Conservation (phyloP, 23 tunicate species). For the Ascidia mentula region DNA sequence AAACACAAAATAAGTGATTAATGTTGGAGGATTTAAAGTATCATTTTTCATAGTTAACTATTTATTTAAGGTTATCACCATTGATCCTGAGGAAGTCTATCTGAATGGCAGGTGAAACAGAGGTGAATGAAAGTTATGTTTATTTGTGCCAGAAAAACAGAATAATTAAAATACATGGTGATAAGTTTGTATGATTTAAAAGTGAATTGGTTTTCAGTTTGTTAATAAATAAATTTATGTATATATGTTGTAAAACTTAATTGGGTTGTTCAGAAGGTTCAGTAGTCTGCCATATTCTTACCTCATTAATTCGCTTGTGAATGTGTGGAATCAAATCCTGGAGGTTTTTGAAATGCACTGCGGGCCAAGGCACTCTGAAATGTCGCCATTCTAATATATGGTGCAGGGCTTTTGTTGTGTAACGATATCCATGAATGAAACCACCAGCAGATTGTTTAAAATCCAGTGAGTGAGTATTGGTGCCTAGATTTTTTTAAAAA, state of each 20-base stretch:
- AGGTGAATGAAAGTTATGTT: too few relatives aligned
- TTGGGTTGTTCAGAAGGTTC: too few relatives aligned
- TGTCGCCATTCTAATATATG: slow-evolving; percentile 70
- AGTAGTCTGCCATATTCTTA: too few relatives aligned
- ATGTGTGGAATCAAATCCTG: slow-evolving; percentile 63
- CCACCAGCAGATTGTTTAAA: slow-evolving; percentile 80
- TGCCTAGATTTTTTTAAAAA: slow-evolving; percentile 58
- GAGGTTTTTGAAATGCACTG: slow-evolving; percentile 55
- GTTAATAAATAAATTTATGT: too few relatives aligned
- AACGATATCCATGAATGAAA: slow-evolving; percentile 88
- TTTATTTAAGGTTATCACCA: background rate
- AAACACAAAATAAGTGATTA: background rate
- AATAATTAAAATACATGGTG: too few relatives aligned
- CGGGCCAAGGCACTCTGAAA: slow-evolving; percentile 67
- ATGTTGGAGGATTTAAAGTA: background rate
- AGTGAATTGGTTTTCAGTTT: too few relatives aligned
- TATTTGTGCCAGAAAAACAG: too few relatives aligned
- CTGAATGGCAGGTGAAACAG: too few relatives aligned
- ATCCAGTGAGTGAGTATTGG: slow-evolving; percentile 87
- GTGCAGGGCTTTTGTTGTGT: slow-evolving; percentile 69
- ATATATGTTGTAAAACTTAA: too few relatives aligned
- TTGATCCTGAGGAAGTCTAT: too few relatives aligned
- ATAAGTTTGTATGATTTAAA: too few relatives aligned
- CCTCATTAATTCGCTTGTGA: slow-evolving; percentile 79
- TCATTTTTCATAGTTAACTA: background rate